A percentile compares a stretch with the other conserved stretches of the same genome.
phyloP scores from a whole-genome alignment of 2,113 vertebrate species.

The Chauna torquata region DNA sequence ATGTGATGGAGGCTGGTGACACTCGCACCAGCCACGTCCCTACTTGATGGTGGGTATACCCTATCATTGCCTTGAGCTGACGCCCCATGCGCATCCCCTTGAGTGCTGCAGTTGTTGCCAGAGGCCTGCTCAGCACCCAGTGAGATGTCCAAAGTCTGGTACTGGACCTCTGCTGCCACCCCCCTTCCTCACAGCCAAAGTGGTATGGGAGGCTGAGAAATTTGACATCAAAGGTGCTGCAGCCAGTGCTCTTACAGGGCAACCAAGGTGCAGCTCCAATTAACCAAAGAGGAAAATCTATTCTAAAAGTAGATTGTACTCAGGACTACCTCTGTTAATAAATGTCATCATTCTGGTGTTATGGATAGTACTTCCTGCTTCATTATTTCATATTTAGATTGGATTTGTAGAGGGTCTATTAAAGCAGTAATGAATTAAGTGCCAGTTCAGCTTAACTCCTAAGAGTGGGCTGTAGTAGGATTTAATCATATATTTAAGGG shows the following conservation, averaged over 20 bases:
- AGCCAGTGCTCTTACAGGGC: not conserved
- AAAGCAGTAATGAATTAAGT: not conserved
- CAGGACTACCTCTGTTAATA: not conserved
- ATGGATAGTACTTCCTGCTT: not conserved
- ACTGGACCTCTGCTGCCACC: not conserved
- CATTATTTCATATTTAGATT: not conserved
- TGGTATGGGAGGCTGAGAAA: not conserved
- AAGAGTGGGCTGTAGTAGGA: not conserved
- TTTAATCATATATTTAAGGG: not conserved
- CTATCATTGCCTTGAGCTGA: not conserved
- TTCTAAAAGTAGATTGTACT: not conserved
- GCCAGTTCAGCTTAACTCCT: not conserved
- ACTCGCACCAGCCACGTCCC: not conserved
- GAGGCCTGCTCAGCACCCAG: fast-evolving
- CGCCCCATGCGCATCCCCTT: not conserved
- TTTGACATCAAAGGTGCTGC: not conserved
- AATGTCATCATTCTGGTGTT: not conserved
- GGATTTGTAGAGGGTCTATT: not conserved
- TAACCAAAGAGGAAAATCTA: not conserved
- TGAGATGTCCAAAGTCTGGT: not conserved
- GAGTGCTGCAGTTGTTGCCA: not conserved
- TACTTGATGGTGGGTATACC: not conserved
- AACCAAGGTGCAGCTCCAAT: not conserved
- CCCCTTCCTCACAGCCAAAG: not conserved
- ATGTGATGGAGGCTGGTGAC: not conserved